Evolutionary conservation across 2,113 vertebrate genomes (phyloP).

Genomic region (Raja brachyura): DNA sequence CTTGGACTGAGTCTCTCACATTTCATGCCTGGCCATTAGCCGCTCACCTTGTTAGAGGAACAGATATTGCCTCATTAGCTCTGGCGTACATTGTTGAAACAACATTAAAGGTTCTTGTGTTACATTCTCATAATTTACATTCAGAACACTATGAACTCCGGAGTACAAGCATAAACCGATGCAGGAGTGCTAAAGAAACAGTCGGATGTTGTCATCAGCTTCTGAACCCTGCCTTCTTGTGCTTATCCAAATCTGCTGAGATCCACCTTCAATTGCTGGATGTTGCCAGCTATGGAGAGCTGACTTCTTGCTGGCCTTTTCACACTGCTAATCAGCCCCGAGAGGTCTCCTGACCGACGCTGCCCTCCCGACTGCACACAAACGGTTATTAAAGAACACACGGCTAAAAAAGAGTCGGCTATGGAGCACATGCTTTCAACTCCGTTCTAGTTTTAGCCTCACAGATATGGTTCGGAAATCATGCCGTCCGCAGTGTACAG

Average conservation of each 20-base stretch:
- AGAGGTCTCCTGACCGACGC: background rate
- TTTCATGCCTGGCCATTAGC: background rate
- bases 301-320: background rate
- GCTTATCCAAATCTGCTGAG: conserved; percentile 6
- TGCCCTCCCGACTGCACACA: background rate
- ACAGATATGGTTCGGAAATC: too few species aligned
- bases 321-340: background rate
- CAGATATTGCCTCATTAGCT: background rate
- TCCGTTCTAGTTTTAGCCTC: too few species aligned
- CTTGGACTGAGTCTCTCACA: background rate
- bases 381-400: background rate
- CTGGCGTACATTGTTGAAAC: background rate
- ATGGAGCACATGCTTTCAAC: background rate
- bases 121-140: background rate
- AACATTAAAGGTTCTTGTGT: background rate
- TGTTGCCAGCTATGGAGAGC: background rate
- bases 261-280: background rate
- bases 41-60: background rate
- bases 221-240: background rate
- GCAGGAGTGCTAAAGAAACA: background rate
- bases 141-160: background rate
- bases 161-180: background rate
- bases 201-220: background rate
- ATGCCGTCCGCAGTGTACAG: too few species aligned
- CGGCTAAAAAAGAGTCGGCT: background rate